Conservation (phyloP, 2,113 vertebrate genomes). For the Pollimyrus isidori region DNA sequence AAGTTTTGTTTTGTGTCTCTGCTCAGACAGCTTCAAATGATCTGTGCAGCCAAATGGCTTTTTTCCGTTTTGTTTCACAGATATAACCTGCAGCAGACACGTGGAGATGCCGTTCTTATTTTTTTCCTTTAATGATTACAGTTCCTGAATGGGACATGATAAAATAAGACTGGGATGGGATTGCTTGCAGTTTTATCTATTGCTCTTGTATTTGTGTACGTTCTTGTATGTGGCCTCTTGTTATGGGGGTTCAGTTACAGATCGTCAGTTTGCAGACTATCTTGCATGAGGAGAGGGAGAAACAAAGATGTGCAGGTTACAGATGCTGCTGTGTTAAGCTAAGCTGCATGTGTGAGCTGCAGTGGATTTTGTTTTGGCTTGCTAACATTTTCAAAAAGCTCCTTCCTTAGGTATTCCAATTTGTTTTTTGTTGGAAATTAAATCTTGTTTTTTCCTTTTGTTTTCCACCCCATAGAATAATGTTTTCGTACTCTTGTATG, state of each 20-base stretch:
- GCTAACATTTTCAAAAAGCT: neutral
- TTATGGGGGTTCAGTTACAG: neutral
- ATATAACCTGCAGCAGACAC: neutral
- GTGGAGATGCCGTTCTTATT: neutral
- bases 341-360: neutral
- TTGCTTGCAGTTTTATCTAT: neutral
- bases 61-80: neutral
- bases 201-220: neutral
- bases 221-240: neutral
- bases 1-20: neutral
- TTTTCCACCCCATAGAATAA: neutral
- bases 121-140: neutral
- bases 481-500: slow-evolving; percentile 25
- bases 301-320: slow-evolving; percentile 37
- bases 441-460: neutral
- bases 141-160: neutral
- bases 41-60: neutral
- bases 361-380: neutral
- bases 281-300: slow-evolving; percentile 8
- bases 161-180: neutral
- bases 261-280: neutral
- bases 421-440: neutral
- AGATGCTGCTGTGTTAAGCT: neutral
- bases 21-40: neutral
- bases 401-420: neutral